Conservation (phyloP, 1,140 invertebrate species). For the Drosophila miranda region DNA sequence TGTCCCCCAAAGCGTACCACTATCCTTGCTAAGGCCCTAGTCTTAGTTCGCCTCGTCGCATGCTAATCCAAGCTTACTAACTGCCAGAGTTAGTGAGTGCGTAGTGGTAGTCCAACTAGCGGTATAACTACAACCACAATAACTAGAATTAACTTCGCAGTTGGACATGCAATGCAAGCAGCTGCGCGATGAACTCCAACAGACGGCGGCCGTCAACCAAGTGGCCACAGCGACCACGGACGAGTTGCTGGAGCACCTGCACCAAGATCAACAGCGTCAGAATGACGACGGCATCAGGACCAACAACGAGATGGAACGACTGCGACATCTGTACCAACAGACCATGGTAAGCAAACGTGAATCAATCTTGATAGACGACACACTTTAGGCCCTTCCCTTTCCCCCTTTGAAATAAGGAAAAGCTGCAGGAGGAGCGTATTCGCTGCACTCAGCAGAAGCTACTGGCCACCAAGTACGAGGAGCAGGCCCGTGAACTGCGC, state of each 20-base stretch:
- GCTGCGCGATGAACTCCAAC: slow-evolving; percentile 55
- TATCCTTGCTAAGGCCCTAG: slow-evolving; percentile 20
- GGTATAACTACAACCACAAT: too few relatives aligned
- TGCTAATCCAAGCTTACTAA: slow-evolving; percentile 6
- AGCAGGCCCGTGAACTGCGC: slow-evolving; percentile 68
- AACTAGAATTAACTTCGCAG: slow-evolving; percentile 29
- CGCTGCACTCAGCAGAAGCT: slow-evolving; percentile 57
- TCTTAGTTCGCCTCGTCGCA: not conserved
- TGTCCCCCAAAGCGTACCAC: slow-evolving; percentile 6
- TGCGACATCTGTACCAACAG: slow-evolving; percentile 50
- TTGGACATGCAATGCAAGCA: slow-evolving; percentile 55
- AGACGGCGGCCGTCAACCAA: slow-evolving; percentile 43
- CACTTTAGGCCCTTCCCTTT: not conserved
- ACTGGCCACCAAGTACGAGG: slow-evolving; percentile 58
- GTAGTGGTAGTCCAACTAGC: not conserved
- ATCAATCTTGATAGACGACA: not conserved
- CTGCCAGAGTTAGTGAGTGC: not conserved
- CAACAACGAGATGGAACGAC: slow-evolving; percentile 61
- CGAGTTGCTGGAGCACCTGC: slow-evolving; percentile 58
- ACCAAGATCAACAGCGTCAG: slow-evolving; percentile 65
- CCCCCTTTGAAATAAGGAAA: slow-evolving; percentile 29
- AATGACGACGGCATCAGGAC: slow-evolving; percentile 49
- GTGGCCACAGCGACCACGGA: slow-evolving; percentile 64
- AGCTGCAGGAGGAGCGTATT: slow-evolving; percentile 57
- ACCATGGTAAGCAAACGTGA: slow-evolving; percentile 52